These are phyloP conservation scores for Anorthoa munda DNA, from an alignment of 2,888 invertebrate genomes.

Conservation along the genomic window DNA sequence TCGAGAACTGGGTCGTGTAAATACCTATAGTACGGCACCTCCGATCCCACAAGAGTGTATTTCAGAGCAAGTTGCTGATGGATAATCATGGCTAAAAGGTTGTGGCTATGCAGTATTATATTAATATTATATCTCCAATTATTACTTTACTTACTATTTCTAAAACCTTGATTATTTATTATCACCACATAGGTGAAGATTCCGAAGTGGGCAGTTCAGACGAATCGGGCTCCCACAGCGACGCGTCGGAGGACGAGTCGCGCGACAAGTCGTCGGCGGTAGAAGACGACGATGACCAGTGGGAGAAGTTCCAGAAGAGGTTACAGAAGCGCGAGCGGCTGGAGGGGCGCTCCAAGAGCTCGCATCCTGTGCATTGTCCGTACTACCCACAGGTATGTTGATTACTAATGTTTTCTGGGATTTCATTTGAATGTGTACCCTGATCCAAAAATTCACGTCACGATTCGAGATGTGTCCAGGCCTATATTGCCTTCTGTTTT, in stretches of 20 bases:
- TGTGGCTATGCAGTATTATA: too few relatives aligned
- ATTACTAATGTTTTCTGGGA: not conserved
- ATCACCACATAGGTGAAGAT: conserved; percentile 77
- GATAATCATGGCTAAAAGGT: too few relatives aligned
- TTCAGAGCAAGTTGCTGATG: too few relatives aligned
- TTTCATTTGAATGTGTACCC: not conserved
- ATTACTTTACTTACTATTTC: too few relatives aligned
- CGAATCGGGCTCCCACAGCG: conserved; percentile 87
- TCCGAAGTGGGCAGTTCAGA: conserved; percentile 86
- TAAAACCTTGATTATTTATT: not conserved
- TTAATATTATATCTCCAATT: too few relatives aligned
- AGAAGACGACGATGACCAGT: conserved; percentile 96
- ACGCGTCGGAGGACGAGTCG: conserved; percentile 90
- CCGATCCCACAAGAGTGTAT: too few relatives aligned
- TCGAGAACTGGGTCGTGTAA: too few relatives aligned
- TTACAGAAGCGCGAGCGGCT: conserved; percentile 96
- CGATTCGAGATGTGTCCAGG: not conserved
- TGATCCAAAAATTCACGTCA: not conserved
- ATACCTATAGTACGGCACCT: too few relatives aligned
- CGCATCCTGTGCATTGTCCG: conserved; percentile 99
- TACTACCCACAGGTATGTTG: conserved; percentile 96
- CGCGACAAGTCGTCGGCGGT: conserved; percentile 92
- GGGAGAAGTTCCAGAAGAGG: conserved; percentile 98
- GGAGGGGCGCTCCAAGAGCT: conserved; percentile 98
- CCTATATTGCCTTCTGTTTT: not conserved